Conservation (phyloP, 2,797 vertebrate genomes). For the Scomberomorus guttatus region DNA sequence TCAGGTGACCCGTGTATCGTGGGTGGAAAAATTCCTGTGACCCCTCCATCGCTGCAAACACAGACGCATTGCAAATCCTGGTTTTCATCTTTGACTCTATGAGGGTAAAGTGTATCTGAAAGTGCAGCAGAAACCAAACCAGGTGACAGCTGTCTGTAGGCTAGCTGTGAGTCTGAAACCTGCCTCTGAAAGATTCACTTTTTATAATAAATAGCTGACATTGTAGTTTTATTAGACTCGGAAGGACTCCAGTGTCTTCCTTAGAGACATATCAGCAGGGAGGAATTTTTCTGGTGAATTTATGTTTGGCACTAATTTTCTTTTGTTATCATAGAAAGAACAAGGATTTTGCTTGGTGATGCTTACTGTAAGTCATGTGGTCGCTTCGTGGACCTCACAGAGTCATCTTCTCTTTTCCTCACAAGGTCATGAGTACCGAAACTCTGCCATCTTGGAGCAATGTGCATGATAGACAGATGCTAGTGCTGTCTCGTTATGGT, state of each 20-base stretch:
- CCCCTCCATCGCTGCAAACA: slow-evolving; percentile 19
- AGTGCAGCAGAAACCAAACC: slow-evolving; percentile 20
- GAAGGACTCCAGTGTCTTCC: slow-evolving; percentile 3
- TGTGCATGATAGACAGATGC: slow-evolving; percentile 26
- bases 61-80: slow-evolving; percentile 12
- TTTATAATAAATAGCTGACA: slow-evolving; percentile 20
- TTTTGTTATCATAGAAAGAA: not conserved
- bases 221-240: slow-evolving; percentile 6
- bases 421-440: not conserved
- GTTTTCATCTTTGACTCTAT: slow-evolving; percentile 18
- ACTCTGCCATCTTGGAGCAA: slow-evolving; percentile 7
- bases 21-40: slow-evolving; percentile 48
- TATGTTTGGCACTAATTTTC: not conserved
- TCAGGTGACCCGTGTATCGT: slow-evolving; percentile 53
- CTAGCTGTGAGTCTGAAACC: slow-evolving; percentile 2
- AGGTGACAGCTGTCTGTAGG: slow-evolving; percentile 38
- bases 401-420: slow-evolving; percentile 2
- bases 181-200: slow-evolving; percentile 11
- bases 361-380: not conserved
- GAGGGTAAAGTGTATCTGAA: not conserved
- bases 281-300: slow-evolving; percentile 7
- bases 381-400: slow-evolving; percentile 9
- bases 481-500: not conserved
- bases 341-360: not conserved
- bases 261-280: not conserved